Evolutionary conservation across 2,888 invertebrate species (phyloP).

Genomic region (Lampropteryx suffumata): DNA sequence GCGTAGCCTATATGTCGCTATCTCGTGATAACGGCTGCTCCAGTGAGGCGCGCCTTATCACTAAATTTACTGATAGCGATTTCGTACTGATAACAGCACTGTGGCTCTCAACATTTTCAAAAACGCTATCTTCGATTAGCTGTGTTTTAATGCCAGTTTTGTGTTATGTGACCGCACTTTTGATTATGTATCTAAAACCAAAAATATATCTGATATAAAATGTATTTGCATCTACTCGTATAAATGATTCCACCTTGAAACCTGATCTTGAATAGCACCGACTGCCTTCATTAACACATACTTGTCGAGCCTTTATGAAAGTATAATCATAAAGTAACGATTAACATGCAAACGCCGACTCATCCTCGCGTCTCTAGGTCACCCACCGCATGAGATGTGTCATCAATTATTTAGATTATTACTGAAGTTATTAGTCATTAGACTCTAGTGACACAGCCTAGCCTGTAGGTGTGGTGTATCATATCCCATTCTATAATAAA

Average conservation of each 20-base stretch:
- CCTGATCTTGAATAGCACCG: too few relatives aligned
- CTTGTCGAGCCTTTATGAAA: background rate
- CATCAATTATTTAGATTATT: background rate
- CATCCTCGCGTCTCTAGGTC: conserved; percentile 16
- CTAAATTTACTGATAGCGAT: conserved; percentile 31
- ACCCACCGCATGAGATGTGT: conserved; percentile 7
- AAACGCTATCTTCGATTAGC: too few relatives aligned
- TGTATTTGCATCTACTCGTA: too few relatives aligned
- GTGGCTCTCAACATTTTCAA: conserved; percentile 42
- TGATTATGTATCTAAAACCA: too few relatives aligned
- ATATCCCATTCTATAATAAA: background rate
- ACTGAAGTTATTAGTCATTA: conserved; percentile 6
- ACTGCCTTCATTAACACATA: too few relatives aligned
- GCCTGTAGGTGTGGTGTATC: background rate
- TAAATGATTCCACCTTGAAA: too few relatives aligned
- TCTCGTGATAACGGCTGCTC: background rate
- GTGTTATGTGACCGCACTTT: too few relatives aligned
- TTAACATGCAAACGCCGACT: conserved; percentile 10
- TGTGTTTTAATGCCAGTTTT: too few relatives aligned
- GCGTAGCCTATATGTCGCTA: too few relatives aligned
- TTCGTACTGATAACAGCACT: conserved; percentile 47
- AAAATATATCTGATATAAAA: too few relatives aligned
- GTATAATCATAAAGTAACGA: conserved; percentile 10
- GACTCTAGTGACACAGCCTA: background rate
- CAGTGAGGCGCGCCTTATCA: conserved; percentile 36